Evolutionary conservation across 1,140 invertebrate genomes (phyloP), one percentile per base, ranked within the genome.

Genomic region (Lordiphosa mommai): DNA sequence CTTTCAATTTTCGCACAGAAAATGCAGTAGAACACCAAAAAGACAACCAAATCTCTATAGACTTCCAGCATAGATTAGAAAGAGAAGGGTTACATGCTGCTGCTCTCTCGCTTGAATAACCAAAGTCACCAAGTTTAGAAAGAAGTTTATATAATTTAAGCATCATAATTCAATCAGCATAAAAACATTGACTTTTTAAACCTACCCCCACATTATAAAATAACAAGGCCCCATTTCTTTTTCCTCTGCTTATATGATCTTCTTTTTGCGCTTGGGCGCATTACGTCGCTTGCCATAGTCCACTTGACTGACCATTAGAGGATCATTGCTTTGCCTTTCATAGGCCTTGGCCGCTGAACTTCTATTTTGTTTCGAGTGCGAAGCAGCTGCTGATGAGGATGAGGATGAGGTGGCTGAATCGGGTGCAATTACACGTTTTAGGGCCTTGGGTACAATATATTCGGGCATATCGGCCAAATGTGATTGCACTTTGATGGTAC

Each of bases 381-480:
- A 20, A 67, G 61, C 34, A 13, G 63, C 17, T 16, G 29, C 43
- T 27, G 20, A 23, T 5, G n/a, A n/a, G n/a, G n/a, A n/a, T n/a
- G n/a, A 20, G 3, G 20, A 23, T 23, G 20, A 23, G n/a, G 6
- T 2, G 4, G 91, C 91, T 13, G 87, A 85, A 46, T 76, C 89
- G 3, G 79, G 89, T 1, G 90, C 51, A 1, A 91, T 90, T 0
- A 93, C 72, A 63, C 91, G 91, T 71, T 93, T 94, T 10, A 97
- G 89, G 0, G 94, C 93, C 2, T 92, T 91, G 0, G 96, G 96
- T 1, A 98, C 91, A 70, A 99, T 94, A 88, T 99, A 99, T 30
- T 98, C 97, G 0, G 98, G 98, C 2, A 99, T 95, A 88, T 99
- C 93, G 61, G 95, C 93, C 38, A 99, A 90, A 89, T 98, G 96